Percentiles rank a stretch among this genome's conserved stretches.
These are phyloP conservation scores for Malurus elegans DNA, from an alignment of 2,113 vertebrate species.

Conservation along the genomic window DNA sequence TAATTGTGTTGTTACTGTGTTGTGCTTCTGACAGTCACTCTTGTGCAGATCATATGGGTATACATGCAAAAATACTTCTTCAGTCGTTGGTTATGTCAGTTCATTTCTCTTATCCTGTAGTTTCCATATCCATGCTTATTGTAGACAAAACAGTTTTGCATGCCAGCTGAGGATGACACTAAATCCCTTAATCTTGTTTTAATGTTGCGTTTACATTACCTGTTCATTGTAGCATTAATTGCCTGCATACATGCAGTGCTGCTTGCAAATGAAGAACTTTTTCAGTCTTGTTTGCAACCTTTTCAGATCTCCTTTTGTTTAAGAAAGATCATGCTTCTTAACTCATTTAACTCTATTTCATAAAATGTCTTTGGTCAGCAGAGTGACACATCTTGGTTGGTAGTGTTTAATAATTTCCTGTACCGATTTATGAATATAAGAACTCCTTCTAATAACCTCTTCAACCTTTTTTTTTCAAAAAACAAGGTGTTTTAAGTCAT, in stretches of 20 bases:
- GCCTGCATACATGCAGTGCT: background rate
- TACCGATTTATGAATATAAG: background rate
- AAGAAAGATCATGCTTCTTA: background rate
- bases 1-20: background rate
- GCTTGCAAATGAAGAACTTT: background rate
- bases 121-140: background rate
- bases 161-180: background rate
- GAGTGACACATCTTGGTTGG: background rate
- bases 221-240: background rate
- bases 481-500: background rate
- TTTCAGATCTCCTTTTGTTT: background rate
- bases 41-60: background rate
- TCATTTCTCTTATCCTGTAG: background rate
- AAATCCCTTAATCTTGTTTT: background rate
- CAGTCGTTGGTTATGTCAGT: rapidly evolving
- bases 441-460: background rate
- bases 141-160: background rate
- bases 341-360: background rate
- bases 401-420: background rate
- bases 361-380: background rate
- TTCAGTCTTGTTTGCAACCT: background rate
- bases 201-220: background rate
- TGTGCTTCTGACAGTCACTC: background rate
- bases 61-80: background rate
- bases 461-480: background rate